A percentile compares a stretch with the other conserved stretches of the same genome.
phyloP scores from a whole-genome alignment of 2,113 vertebrate species.

The Nansenia antarctica region DNA sequence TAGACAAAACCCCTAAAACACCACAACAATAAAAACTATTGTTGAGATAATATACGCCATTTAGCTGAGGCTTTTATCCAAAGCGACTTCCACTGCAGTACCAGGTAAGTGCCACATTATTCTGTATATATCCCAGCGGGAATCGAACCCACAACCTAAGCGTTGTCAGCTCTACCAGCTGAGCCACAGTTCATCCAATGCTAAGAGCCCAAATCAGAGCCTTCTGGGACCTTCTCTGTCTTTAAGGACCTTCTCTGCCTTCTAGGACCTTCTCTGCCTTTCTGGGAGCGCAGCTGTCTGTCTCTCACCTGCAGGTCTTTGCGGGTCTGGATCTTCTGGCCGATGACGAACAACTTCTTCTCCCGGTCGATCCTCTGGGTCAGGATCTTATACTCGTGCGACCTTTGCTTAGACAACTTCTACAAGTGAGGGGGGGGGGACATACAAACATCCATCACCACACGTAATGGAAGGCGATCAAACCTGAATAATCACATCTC shows the following conservation, averaged over 20 bases:
- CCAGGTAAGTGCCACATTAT: too few species aligned
- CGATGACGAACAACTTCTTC: conserved; percentile 87
- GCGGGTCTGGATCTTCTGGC: conserved; percentile 94
- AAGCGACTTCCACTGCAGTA: too few species aligned
- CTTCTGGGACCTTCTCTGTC: too few species aligned
- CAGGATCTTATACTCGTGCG: conserved; percentile 82
- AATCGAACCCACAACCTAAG: neutral
- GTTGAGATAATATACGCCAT: too few species aligned
- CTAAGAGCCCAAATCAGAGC: too few species aligned
- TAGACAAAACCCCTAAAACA: too few species aligned
- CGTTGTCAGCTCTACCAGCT: too few species aligned
- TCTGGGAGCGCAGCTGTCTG: too few species aligned
- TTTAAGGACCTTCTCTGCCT: too few species aligned
- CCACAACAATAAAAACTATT: too few species aligned
- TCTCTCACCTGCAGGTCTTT: conserved; percentile 89
- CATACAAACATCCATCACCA: neutral
- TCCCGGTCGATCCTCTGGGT: conserved; percentile 93
- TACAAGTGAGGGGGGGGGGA: conserved; percentile 52
- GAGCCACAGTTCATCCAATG: too few species aligned
- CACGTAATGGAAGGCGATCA: neutral
- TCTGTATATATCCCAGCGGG: neutral
- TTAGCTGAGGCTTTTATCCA: too few species aligned
- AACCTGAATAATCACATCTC: neutral
- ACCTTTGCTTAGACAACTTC: conserved; percentile 82
- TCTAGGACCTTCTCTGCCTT: neutral